Conservation (phyloP, 2,888 invertebrate genomes). For the Callosobruchus maculatus region DNA sequence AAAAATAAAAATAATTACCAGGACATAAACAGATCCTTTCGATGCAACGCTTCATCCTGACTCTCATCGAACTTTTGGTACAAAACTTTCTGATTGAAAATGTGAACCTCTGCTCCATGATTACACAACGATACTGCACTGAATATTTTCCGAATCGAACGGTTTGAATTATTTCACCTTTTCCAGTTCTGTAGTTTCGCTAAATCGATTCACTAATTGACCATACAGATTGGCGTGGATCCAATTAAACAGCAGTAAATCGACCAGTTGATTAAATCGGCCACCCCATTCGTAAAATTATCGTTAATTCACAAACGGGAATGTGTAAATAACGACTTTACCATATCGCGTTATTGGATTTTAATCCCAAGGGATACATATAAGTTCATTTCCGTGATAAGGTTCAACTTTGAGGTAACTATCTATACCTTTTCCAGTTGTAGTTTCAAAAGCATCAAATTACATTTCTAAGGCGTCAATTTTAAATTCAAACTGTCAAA, state of each 20-base stretch:
- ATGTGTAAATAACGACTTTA: background rate
- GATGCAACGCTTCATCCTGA: too few species aligned
- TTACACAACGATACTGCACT: background rate
- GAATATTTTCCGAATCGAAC: background rate
- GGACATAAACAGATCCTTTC: too few species aligned
- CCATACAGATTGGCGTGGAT: background rate
- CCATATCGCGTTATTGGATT: background rate
- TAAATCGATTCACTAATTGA: background rate
- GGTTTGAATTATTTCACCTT: background rate
- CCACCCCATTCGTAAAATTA: background rate
- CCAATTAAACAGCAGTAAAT: background rate
- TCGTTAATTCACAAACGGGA: background rate
- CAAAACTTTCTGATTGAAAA: background rate
- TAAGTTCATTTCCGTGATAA: too few species aligned
- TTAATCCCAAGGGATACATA: too few species aligned
- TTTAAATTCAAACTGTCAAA: too few species aligned
- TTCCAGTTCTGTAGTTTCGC: background rate
- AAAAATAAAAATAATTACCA: too few species aligned
- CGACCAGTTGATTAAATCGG: background rate
- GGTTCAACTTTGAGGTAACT: too few species aligned
- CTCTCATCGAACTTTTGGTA: too few species aligned
- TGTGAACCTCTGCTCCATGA: background rate
- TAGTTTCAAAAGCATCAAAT: too few species aligned
- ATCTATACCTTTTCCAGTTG: too few species aligned
- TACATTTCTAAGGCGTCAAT: too few species aligned